A percentile compares a stretch with the other conserved stretches of the same genome.
phyloP scores from a whole-genome alignment of 2,113 vertebrate species.

The Microcebus ravelobensis region DNA sequence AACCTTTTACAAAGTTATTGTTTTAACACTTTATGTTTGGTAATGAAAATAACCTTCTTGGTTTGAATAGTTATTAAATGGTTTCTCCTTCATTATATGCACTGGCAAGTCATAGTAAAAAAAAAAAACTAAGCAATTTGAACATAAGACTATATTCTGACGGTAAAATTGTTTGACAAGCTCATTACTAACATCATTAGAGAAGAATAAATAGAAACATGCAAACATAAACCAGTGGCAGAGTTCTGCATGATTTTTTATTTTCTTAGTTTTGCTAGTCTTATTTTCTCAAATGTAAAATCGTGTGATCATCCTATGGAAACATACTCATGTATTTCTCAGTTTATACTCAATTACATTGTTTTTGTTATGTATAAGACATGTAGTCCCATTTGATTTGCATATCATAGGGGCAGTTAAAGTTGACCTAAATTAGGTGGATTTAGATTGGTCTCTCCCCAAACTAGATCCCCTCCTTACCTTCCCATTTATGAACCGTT shows the following conservation, averaged over 20 bases:
- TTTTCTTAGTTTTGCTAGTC: neutral
- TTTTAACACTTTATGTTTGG: neutral
- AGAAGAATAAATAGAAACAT: slow-evolving; percentile 25
- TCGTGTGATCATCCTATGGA: neutral
- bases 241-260: neutral
- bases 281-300: neutral
- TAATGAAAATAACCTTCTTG: neutral
- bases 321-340: neutral
- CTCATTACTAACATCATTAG: neutral
- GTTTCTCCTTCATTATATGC: neutral
- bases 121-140: neutral
- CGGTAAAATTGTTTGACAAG: slow-evolving; percentile 20
- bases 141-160: neutral
- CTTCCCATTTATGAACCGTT: neutral
- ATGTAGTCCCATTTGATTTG: neutral
- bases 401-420: neutral
- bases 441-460: neutral
- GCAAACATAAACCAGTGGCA: neutral
- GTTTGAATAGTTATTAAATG: neutral
- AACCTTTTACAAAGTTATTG: neutral
- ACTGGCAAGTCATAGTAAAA: neutral
- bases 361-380: neutral
- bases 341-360: neutral
- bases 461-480: neutral
- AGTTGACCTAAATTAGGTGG: neutral